phyloP scores from a whole-genome alignment of 2,113 vertebrate species.

The Megaceryle torquata region DNA sequence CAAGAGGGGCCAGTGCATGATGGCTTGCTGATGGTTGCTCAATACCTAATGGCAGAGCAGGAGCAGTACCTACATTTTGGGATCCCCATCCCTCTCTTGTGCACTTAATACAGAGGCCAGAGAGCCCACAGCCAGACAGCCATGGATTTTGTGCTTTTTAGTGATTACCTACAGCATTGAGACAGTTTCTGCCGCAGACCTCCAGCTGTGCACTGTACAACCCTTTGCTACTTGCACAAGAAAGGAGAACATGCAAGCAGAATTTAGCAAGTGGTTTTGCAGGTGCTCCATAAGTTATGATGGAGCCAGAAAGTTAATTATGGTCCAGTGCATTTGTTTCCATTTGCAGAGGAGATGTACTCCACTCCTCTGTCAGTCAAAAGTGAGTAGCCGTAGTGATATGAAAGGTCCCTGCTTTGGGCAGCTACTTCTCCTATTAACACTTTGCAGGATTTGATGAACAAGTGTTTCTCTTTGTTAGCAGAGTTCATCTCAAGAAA shows the following conservation, averaged over 20 bases:
- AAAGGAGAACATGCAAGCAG: not conserved
- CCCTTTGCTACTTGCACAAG: not conserved
- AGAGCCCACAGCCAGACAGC: accelerated
- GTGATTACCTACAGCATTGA: not conserved
- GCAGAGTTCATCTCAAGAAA: not conserved
- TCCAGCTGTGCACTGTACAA: not conserved
- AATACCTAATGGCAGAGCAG: not conserved
- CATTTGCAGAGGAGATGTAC: not conserved
- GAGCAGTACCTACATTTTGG: not conserved
- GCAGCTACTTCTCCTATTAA: not conserved
- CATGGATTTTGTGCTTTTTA: not conserved
- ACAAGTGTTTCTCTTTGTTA: not conserved
- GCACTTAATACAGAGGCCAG: accelerated
- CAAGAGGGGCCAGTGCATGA: accelerated
- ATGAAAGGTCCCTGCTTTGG: not conserved
- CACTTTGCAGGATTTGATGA: not conserved
- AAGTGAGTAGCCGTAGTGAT: not conserved
- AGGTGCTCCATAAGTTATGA: accelerated
- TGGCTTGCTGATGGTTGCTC: not conserved
- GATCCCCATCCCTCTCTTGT: accelerated
- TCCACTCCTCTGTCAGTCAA: not conserved
- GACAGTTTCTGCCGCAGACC: not conserved
- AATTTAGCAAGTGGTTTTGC: not conserved
- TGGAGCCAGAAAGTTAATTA: not conserved
- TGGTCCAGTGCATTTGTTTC: not conserved